Percentiles rank a stretch among this genome's conserved stretches.
Evolutionary conservation across 1,140 invertebrate genomes (phyloP).

Genomic region (Idris sp.): DNA sequence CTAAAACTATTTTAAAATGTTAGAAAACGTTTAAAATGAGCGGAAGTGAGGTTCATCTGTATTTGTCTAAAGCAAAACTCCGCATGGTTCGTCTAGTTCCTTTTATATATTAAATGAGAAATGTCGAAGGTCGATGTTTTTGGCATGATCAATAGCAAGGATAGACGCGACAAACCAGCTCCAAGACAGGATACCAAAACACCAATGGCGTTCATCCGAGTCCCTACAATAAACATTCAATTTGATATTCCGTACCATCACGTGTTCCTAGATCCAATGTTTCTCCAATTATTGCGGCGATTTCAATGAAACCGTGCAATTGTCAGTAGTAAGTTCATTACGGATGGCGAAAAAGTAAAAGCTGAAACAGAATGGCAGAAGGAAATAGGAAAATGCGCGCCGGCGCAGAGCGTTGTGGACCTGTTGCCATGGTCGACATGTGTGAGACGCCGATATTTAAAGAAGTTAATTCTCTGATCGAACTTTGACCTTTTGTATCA

Average conservation of each 20-base stretch:
- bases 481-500: too few species aligned
- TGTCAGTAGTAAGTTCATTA: neutral
- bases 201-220: slow-evolving; percentile 22
- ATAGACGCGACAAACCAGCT: slow-evolving; percentile 48
- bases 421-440: slow-evolving; percentile 71
- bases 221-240: slow-evolving; percentile 1
- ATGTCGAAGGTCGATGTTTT: slow-evolving; percentile 52
- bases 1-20: neutral
- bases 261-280: neutral
- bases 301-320: neutral
- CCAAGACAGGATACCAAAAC: slow-evolving; percentile 45
- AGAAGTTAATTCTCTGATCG: too few species aligned
- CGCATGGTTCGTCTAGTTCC: slow-evolving; percentile 17
- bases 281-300: neutral
- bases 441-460: slow-evolving; percentile 4
- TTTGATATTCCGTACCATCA: neutral
- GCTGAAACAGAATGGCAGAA: neutral
- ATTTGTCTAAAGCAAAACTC: slow-evolving; percentile 35
- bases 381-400: slow-evolving; percentile 60
- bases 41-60: slow-evolving; percentile 39
- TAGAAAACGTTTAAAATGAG: slow-evolving; percentile 3
- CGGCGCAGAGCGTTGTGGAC: slow-evolving; percentile 71
- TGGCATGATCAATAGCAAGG: slow-evolving; percentile 34
- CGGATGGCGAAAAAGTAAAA: slow-evolving; percentile 6
- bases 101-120: slow-evolving; percentile 54